Evolutionary conservation across 2,113 vertebrate genomes (phyloP), one percentile per base, ranked within the genome.

Genomic region (Sprattus sprattus): DNA sequence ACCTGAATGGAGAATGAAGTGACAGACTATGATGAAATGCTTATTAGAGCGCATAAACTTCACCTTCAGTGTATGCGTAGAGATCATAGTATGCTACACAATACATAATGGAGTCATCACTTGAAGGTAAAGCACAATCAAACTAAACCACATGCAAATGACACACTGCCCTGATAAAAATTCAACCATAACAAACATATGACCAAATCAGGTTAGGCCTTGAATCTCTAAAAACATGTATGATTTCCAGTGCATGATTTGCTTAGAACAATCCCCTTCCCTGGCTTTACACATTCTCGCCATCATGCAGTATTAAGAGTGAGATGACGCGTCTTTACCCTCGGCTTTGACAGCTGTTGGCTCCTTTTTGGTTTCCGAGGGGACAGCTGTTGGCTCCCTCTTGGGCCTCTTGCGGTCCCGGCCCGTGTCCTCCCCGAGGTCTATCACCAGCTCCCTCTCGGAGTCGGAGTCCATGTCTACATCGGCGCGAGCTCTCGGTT

Each of bases 391-490:
- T 0, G 92, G 85, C 15, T 99, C 98, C 93, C 95, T 96, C 93
- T 96, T 98, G 67, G 86, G 93, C 92, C 96, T 97, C 78, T 97
- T 97, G 52, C 96, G 94, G 83, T 99, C 98, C 81, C 97, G 95
- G 49, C 95, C 95, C 25, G 95, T 95, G 90, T 99, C 98, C 82
- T 99, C 98, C 45, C 98, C 97, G 0, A 99, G 93, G 88, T 99
- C 98, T 60, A 99, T 99, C 88, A 99, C 97, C n/a, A 99, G 95
- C 92, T 99, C 98, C 3, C 96, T 96, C 91, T 99, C 98, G 0
- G 98, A 99, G 91, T 99, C 98, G 0, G 97, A 99, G 93, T 99
- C 98, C 90, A 97, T 95, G 84, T 95, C 95, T 64, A 96, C 87
- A 39, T 96, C 97, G 1, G 96, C 87, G 28, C 96, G 97, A 2